Percentiles rank a stretch among this genome's conserved stretches.
phyloP scores from a whole-genome alignment of 2,113 vertebrate genomes.

The Pyxicephalus adspersus region DNA sequence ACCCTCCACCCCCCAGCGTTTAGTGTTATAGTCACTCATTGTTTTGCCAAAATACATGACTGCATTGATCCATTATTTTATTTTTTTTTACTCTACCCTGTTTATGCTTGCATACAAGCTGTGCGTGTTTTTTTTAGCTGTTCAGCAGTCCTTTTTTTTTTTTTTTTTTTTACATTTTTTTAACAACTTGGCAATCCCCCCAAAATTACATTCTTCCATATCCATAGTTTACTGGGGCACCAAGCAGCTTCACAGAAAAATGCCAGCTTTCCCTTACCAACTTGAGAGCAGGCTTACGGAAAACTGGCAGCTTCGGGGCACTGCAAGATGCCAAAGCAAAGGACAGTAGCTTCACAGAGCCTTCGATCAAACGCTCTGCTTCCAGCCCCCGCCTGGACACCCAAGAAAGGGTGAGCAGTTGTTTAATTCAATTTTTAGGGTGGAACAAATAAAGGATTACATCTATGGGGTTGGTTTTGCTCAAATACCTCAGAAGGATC shows the following conservation, averaged over 20 bases:
- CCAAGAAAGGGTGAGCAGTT: conserved; percentile 59
- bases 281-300: conserved; percentile 66
- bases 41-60: too few relatives aligned
- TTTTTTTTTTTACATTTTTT: too few relatives aligned
- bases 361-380: conserved; percentile 66
- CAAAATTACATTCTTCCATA: conserved; percentile 26
- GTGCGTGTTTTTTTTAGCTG: too few relatives aligned
- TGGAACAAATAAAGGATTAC: too few relatives aligned
- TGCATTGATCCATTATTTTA: too few relatives aligned
- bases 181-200: conserved; percentile 4
- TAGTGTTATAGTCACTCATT: too few relatives aligned
- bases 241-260: conserved; percentile 33
- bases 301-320: conserved; percentile 66
- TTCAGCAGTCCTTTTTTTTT: background rate
- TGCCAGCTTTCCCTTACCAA: conserved; percentile 39
- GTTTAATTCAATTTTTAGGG: conserved; percentile 30
- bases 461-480: too few relatives aligned
- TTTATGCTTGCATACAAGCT: too few relatives aligned
- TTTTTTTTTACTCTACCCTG: too few relatives aligned
- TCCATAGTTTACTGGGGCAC: conserved; percentile 49
- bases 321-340: conserved; percentile 59
- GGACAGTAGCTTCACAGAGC: conserved; percentile 35
- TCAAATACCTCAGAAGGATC: too few relatives aligned
- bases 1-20: too few relatives aligned
- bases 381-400: conserved; percentile 66